Evolutionary conservation across 2,113 vertebrate genomes (phyloP).

Genomic region (Origma solitaria): DNA sequence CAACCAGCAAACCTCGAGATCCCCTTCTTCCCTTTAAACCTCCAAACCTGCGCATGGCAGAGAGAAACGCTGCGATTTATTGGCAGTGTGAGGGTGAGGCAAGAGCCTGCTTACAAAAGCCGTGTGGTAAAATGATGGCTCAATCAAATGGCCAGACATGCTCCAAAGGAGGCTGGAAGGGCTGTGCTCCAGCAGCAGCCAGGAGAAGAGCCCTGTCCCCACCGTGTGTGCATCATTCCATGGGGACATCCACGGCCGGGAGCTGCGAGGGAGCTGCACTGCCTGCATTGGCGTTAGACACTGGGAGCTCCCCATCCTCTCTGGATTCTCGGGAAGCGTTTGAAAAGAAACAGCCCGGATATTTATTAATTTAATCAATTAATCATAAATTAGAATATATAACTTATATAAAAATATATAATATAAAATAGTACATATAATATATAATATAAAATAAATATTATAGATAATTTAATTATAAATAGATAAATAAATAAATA

Average conservation of each 20-base stretch:
- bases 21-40: neutral
- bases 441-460: too few relatives aligned
- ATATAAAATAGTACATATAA: too few relatives aligned
- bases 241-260: neutral
- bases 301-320: neutral
- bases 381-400: too few relatives aligned
- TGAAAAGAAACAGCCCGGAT: neutral
- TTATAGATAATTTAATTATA: too few relatives aligned
- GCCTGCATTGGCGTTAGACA: neutral
- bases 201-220: slow-evolving; percentile 2
- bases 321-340: neutral
- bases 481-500: too few relatives aligned
- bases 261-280: neutral
- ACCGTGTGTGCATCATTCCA: neutral
- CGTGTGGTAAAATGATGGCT: slow-evolving; percentile 39
- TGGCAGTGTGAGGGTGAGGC: neutral
- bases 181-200: neutral
- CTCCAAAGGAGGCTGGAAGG: slow-evolving; percentile 13
- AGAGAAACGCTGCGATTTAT: neutral
- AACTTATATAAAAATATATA: too few relatives aligned
- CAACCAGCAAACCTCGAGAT: neutral
- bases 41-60: neutral
- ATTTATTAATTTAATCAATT: slow-evolving; percentile 5
- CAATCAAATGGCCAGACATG: neutral
- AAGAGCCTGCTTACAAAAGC: slow-evolving; percentile 49